A percentile compares a stretch with the other conserved stretches of the same genome.
Conservation (phyloP, 2,797 vertebrate species). For the Premnoplex brunnescens region DNA sequence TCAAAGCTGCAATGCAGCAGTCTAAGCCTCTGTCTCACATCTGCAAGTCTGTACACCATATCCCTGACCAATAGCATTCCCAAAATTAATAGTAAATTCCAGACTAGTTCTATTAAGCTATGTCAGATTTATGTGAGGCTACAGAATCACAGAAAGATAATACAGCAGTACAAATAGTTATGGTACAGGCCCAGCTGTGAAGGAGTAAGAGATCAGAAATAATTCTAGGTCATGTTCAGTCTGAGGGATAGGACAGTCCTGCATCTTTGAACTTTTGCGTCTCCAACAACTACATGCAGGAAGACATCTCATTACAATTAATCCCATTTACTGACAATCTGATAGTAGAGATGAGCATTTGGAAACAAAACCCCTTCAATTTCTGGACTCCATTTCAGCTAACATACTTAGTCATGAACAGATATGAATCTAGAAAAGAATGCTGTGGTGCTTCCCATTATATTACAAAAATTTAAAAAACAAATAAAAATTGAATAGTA, state of each 20-base stretch:
- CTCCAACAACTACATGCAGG: neutral
- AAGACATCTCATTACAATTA: neutral
- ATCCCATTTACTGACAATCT: neutral
- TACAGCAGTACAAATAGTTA: neutral
- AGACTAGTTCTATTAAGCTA: neutral
- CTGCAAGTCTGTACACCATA: neutral
- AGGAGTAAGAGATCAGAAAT: neutral
- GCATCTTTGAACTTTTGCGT: neutral
- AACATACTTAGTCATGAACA: neutral
- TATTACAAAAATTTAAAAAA: neutral
- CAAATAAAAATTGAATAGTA: neutral
- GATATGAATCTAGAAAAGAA: neutral
- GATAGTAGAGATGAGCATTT: neutral
- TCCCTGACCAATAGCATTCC: accelerated
- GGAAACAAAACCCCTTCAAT: neutral
- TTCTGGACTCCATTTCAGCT: neutral
- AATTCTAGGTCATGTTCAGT: neutral
- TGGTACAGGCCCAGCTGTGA: neutral
- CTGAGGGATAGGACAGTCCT: neutral
- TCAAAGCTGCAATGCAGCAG: neutral
- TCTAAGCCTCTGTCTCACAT: neutral
- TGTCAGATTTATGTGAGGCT: neutral
- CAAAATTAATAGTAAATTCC: neutral
- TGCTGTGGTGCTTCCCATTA: neutral
- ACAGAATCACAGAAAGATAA: neutral